These are phyloP conservation scores for Brachionus rubens DNA, from an alignment of 1,140 invertebrate species.

Conservation along the genomic window DNA sequence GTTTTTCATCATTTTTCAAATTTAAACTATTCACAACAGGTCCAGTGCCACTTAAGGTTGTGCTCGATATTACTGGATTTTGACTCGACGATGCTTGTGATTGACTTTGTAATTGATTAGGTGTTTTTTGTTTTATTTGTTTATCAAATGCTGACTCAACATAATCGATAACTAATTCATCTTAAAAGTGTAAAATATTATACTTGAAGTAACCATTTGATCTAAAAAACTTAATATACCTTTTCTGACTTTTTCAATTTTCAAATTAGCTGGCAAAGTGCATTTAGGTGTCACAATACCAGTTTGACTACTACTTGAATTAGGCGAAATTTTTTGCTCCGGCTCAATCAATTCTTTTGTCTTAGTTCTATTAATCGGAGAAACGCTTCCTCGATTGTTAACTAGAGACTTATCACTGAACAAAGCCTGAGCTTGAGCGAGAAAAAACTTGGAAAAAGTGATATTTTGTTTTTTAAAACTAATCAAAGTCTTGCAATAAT, in stretches of 20 bases:
- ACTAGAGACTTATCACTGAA: conserved; percentile 5
- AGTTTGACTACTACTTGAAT: not conserved
- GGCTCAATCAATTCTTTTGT: not conserved
- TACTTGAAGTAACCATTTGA: too few species aligned
- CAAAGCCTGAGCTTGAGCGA: not conserved
- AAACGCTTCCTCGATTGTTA: not conserved
- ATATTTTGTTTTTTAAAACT: conserved; percentile 20
- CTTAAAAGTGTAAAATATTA: not conserved
- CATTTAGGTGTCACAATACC: not conserved
- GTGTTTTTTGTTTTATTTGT: conserved; percentile 24
- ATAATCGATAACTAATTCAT: conserved; percentile 23
- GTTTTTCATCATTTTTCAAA: not conserved
- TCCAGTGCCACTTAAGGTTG: not conserved
- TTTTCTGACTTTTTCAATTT: conserved; percentile 15
- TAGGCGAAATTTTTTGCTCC: not conserved
- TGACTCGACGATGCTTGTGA: not conserved
- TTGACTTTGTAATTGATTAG: not conserved
- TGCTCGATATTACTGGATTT: not conserved
- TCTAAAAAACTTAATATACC: not conserved
- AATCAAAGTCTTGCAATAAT: conserved; percentile 4
- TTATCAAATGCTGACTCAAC: conserved; percentile 36
- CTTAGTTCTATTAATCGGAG: not conserved
- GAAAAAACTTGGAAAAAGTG: conserved; percentile 22
- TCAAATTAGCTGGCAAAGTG: not conserved
- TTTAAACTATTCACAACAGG: not conserved